phyloP scores from a whole-genome alignment of 2,113 vertebrate genomes.

The Nothoprocta pentlandii region DNA sequence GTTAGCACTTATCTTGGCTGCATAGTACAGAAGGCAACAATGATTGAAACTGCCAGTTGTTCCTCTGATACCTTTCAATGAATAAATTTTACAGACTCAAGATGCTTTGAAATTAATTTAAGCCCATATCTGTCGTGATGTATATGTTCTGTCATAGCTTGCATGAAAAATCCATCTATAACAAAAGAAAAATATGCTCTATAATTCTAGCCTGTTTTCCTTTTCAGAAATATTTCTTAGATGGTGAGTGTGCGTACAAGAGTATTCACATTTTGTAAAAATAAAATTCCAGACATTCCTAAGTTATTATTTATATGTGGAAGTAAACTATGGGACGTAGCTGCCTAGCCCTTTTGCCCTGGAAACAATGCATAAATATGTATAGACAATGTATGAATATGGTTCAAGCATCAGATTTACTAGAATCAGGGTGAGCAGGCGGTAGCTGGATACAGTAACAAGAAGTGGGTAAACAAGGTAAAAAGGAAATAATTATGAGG shows the following conservation, averaged over 20 bases:
- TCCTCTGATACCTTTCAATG: neutral
- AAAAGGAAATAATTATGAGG: neutral
- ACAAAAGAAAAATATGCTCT: neutral
- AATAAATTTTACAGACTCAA: neutral
- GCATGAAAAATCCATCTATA: neutral
- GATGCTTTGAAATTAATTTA: neutral
- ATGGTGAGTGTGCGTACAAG: neutral
- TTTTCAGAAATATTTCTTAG: neutral
- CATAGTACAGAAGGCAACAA: neutral
- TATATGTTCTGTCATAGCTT: neutral
- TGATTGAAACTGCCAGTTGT: neutral
- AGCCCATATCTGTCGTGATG: neutral
- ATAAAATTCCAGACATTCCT: neutral
- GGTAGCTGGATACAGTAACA: neutral
- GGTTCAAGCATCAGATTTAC: neutral
- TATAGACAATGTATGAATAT: neutral
- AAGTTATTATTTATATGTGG: neutral
- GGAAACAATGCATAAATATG: neutral
- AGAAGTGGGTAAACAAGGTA: neutral
- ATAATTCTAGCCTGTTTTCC: neutral
- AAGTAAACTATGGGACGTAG: rapidly evolving
- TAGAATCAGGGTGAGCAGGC: neutral
- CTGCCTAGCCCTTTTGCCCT: neutral
- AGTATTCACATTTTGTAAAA: neutral
- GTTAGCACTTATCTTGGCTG: neutral